Evolutionary conservation across 2,797 vertebrate species (phyloP).

Genomic region (Poecilia gillii): DNA sequence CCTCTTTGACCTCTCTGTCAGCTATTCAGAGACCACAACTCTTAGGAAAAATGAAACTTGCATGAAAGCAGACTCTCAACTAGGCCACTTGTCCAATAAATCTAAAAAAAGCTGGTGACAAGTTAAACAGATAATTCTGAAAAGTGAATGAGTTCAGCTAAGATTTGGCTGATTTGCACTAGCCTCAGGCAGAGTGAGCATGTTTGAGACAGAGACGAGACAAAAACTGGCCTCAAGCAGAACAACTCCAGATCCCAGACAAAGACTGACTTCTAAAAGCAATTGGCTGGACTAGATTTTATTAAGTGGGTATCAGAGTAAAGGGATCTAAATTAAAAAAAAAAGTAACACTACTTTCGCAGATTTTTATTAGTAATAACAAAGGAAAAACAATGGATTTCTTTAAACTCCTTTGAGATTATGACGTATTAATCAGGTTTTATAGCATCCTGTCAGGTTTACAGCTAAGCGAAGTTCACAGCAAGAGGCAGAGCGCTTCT

Average conservation of each 20-base stretch:
- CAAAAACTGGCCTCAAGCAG: background rate
- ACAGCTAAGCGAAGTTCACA: background rate
- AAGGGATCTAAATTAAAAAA: background rate
- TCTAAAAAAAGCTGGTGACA: background rate
- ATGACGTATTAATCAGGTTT: background rate
- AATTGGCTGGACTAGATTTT: too few species aligned
- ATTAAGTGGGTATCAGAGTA: background rate
- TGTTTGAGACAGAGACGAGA: background rate
- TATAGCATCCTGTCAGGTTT: background rate
- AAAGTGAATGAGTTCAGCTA: background rate
- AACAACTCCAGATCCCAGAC: background rate
- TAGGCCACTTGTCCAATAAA: background rate
- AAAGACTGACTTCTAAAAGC: too few species aligned
- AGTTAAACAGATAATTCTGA: background rate
- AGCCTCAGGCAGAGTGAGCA: background rate
- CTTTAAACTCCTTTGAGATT: background rate
- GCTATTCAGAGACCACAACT: background rate
- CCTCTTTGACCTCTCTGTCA: background rate
- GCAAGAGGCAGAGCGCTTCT: background rate
- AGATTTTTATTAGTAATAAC: background rate
- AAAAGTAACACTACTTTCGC: background rate
- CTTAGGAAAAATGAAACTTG: background rate
- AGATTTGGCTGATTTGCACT: background rate
- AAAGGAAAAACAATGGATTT: background rate
- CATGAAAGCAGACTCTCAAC: background rate